These are phyloP conservation scores for Archocentrus centrarchus DNA, from an alignment of 2,113 vertebrate species.

Conservation along the genomic window DNA sequence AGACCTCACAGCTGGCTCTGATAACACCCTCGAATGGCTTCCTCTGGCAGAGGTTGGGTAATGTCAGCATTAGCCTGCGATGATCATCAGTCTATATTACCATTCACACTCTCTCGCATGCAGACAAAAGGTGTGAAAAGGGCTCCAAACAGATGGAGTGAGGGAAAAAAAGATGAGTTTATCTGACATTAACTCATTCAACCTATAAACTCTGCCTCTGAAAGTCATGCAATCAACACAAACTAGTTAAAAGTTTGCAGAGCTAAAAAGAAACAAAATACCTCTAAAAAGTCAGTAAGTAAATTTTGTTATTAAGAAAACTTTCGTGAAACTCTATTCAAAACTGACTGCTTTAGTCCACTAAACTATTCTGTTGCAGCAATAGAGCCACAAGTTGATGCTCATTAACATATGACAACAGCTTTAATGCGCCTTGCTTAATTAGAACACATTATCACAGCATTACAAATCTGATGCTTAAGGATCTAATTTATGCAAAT, in stretches of 20 bases:
- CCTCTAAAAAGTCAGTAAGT: background rate
- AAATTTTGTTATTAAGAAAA: background rate
- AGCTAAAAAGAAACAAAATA: background rate
- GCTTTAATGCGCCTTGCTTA: slow-evolving; percentile 31
- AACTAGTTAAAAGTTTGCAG: background rate
- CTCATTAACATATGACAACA: slow-evolving; percentile 33
- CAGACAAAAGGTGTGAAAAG: slow-evolving; percentile 83
- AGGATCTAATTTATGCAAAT: slow-evolving; percentile 28
- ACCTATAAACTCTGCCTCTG: slow-evolving; percentile 65
- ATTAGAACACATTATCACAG: slow-evolving; percentile 44
- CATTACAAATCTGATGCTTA: slow-evolving; percentile 20
- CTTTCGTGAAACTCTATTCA: background rate
- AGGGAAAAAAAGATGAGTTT: slow-evolving; percentile 66
- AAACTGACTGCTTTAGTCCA: background rate
- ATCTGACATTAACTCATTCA: slow-evolving; percentile 72
- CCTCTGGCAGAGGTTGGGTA: slow-evolving; percentile 88
- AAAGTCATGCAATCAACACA: background rate
- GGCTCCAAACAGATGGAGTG: slow-evolving; percentile 78
- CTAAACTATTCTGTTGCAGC: slow-evolving; percentile 6
- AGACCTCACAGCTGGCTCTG: slow-evolving; percentile 89
- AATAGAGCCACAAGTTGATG: background rate
- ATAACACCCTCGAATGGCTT: slow-evolving; percentile 90
- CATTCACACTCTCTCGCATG: slow-evolving; percentile 82
- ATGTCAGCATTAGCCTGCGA: slow-evolving; percentile 80
- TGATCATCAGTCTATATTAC: slow-evolving; percentile 84